Conservation (phyloP, 2,113 vertebrate species). For the Plotosus lineatus region DNA sequence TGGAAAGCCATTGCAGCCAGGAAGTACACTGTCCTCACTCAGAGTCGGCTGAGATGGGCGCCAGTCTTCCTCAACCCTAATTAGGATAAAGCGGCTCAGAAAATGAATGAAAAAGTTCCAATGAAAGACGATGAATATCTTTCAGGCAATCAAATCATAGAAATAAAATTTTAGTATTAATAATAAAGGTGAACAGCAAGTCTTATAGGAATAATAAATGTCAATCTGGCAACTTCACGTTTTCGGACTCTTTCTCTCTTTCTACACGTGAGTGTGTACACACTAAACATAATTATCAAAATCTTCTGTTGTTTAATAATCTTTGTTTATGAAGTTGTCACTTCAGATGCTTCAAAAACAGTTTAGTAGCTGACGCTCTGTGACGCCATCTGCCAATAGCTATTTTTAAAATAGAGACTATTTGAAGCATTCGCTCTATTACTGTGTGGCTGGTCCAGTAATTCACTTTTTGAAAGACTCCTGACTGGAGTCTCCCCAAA, state of each 20-base stretch:
- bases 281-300: neutral
- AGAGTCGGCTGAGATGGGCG: too few relatives aligned
- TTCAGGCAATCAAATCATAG: too few relatives aligned
- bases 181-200: neutral
- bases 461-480: neutral
- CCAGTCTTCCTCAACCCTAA: too few relatives aligned
- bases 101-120: too few relatives aligned
- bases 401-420: neutral
- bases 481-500: neutral
- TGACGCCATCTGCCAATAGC: neutral
- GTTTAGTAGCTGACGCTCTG: neutral
- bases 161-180: neutral
- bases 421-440: neutral
- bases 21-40: too few relatives aligned
- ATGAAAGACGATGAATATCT: too few relatives aligned
- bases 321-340: neutral
- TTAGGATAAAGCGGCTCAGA: too few relatives aligned
- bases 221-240: neutral
- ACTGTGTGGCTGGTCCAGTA: neutral
- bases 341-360: neutral
- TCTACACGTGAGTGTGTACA: neutral
- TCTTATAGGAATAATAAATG: neutral
- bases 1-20: too few relatives aligned
- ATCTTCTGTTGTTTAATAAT: neutral
- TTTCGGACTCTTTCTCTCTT: neutral